A percentile compares a stretch with the other conserved stretches of the same genome.
phyloP scores from a whole-genome alignment of 1,140 invertebrate genomes.

The Philaenus spumarius region DNA sequence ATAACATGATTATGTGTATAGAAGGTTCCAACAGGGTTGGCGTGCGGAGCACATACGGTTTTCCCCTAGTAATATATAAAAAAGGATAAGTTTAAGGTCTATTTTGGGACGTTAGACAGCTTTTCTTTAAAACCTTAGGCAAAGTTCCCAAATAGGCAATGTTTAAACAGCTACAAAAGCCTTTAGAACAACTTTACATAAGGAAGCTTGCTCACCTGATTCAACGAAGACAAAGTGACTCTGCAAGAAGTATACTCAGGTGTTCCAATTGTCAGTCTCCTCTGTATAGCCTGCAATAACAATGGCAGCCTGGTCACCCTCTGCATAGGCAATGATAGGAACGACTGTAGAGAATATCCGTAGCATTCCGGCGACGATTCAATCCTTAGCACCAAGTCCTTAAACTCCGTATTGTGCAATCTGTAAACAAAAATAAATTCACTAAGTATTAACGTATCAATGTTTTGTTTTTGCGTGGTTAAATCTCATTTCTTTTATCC shows the following conservation, averaged over 20 bases:
- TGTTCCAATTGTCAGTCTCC: neutral
- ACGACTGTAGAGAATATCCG: slow-evolving; percentile 19
- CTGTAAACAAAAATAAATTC: too few species aligned
- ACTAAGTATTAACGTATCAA: too few species aligned
- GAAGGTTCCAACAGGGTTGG: too few species aligned
- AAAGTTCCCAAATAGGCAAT: neutral
- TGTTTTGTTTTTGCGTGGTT: too few species aligned
- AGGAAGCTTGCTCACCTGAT: neutral
- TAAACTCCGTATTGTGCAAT: neutral
- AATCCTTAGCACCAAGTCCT: neutral
- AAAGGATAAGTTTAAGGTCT: neutral
- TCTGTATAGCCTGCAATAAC: slow-evolving; percentile 13
- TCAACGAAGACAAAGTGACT: neutral
- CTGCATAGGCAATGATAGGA: slow-evolving; percentile 15
- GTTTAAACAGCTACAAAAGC: neutral
- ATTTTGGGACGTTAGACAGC: neutral
- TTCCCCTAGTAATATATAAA: too few species aligned
- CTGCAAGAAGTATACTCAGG: neutral
- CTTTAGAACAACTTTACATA: neutral
- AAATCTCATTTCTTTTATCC: too few species aligned
- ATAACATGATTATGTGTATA: too few species aligned
- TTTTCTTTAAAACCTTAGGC: neutral
- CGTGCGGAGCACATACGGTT: too few species aligned
- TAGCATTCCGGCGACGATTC: slow-evolving; percentile 1
- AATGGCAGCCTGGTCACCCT: slow-evolving; percentile 20